A percentile compares a stretch with the other conserved stretches of the same genome.
phyloP scores from a whole-genome alignment of 2,888 invertebrate genomes.

The Nyleta sp. region DNA sequence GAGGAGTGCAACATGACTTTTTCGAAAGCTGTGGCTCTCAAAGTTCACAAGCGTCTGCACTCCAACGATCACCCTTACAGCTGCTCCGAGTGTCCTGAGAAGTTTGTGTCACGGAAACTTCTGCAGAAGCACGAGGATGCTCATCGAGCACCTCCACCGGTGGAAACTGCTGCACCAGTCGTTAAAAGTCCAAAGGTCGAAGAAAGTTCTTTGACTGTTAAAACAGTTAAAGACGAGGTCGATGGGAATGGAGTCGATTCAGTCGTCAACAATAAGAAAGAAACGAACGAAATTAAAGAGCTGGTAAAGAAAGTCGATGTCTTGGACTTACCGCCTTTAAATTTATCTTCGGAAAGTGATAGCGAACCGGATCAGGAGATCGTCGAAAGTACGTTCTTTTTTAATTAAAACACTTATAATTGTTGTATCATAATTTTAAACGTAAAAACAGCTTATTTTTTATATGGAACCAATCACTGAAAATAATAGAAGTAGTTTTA shows the following conservation, averaged over 20 bases:
- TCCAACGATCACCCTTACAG: conserved; percentile 87
- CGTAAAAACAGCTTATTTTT: no score
- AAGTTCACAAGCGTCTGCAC: conserved; percentile 93
- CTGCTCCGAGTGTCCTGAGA: conserved; percentile 90
- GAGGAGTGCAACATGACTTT: conserved; percentile 92
- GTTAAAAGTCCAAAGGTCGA: conserved; percentile 19
- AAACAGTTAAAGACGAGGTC: conserved; percentile 49
- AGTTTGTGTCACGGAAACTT: conserved; percentile 92
- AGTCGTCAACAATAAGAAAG: conserved; percentile 56
- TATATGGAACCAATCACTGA: no score
- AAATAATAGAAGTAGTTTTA: no score
- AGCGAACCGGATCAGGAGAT: conserved; percentile 86
- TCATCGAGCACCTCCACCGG: conserved; percentile 83
- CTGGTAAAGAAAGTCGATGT: conserved; percentile 84
- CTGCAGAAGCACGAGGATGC: conserved; percentile 87
- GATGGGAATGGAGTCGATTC: conserved; percentile 22
- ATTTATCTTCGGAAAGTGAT: conserved; percentile 92
- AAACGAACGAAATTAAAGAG: conserved; percentile 76
- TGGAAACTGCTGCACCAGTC: conserved; percentile 21
- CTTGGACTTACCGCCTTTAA: conserved; percentile 90
- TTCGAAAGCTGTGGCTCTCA: conserved; percentile 89
- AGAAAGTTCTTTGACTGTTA: conserved; percentile 43
- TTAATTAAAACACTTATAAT: conserved; percentile 69
- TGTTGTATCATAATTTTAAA: neutral
- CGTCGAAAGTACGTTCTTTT: conserved; percentile 59